A percentile compares a stretch with the other conserved stretches of the same genome.
Conservation (phyloP, 2,888 invertebrate genomes). For the Sylvicola fuscatus region DNA sequence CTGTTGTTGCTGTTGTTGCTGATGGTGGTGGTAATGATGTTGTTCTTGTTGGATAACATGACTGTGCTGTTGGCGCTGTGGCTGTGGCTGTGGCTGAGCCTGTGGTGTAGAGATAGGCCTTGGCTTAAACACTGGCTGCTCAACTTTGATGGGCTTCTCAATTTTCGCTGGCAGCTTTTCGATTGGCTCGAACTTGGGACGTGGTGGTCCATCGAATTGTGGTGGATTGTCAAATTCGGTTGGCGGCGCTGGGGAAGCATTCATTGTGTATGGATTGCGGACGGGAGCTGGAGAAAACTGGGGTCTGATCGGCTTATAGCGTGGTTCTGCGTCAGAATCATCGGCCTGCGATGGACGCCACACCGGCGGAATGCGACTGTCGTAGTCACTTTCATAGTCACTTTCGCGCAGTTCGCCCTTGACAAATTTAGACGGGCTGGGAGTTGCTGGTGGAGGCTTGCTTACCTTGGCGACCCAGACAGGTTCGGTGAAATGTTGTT, state of each 20-base stretch:
- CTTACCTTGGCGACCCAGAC: slow-evolving; percentile 19
- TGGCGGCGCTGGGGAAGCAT: slow-evolving; percentile 33
- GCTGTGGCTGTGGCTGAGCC: slow-evolving; percentile 32
- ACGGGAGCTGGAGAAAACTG: slow-evolving; percentile 30
- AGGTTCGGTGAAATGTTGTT: slow-evolving; percentile 17
- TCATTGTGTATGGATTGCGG: slow-evolving; percentile 22
- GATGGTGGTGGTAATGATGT: slow-evolving; percentile 10
- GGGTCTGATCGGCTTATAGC: slow-evolving; percentile 37
- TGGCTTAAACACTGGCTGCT: slow-evolving; percentile 28
- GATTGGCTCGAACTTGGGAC: slow-evolving; percentile 38
- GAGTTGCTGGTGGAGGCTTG: slow-evolving; percentile 26
- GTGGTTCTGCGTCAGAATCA: slow-evolving; percentile 30
- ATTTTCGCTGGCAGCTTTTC: slow-evolving; percentile 21
- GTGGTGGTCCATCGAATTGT: slow-evolving; percentile 22
- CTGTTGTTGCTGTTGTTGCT: slow-evolving; percentile 12
- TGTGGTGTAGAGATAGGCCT: slow-evolving; percentile 28
- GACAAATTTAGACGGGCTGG: slow-evolving; percentile 42
- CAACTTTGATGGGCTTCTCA: slow-evolving; percentile 22
- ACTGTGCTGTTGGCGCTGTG: slow-evolving; percentile 30
- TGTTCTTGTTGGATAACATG: slow-evolving; percentile 15
- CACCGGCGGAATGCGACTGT: slow-evolving; percentile 36
- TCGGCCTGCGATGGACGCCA: slow-evolving; percentile 40
- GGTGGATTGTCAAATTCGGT: slow-evolving; percentile 33
- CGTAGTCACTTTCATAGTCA: slow-evolving; percentile 53
- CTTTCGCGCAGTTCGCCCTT: slow-evolving; percentile 43